Evolutionary conservation across 2,113 vertebrate genomes (phyloP), one percentile per base, ranked within the genome.

Genomic region (Caranx melampygus): DNA sequence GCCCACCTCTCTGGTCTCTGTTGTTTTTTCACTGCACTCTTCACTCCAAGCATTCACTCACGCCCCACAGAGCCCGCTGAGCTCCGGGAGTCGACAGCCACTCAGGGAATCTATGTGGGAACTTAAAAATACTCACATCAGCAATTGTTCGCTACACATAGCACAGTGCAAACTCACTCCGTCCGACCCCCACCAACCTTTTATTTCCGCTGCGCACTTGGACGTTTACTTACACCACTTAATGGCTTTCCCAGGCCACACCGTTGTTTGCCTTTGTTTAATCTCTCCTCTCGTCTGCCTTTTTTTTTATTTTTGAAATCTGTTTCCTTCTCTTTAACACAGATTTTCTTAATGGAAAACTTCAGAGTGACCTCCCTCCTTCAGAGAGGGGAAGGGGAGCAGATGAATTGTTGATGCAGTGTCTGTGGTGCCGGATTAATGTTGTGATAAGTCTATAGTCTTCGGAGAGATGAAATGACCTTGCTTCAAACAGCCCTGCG

Each of bases 41-140:
- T 69, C 59, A 37, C 65, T 80, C 44, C 15, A 3, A 67, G 67
- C 82, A 69, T 91, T 93, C 87, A 75, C 83, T 93, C 87, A 91
- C 69, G 72, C 82, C 83, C 83, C 85, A 87, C 72, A 85, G 90
- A 91, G 76, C 75, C 65, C 42, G 20, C 67, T 86, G 85, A 91
- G 88, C 84, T 76, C 57, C 63, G 51, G 65, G 88, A 92, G 87
- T 85, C 72, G 78, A 92, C 89, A 86, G 84, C 89, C 83, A 89
- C 91, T 91, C 87, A 79, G 78, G 83, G 86, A 91, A 89, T 83
- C 87, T 87, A 78, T 72, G 80, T 72, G 80, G 76, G 85, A 92
- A 93, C 83, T 88, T 91, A 88, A 91, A 93, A 94, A 91, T 91
- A 92, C 88, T 83, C 80, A 64, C 87, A 92, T 92, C 90, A 93